Evolutionary conservation across 2,888 invertebrate genomes (phyloP), one percentile per base, ranked within the genome.

Genomic region (Crioceris asparagi): DNA sequence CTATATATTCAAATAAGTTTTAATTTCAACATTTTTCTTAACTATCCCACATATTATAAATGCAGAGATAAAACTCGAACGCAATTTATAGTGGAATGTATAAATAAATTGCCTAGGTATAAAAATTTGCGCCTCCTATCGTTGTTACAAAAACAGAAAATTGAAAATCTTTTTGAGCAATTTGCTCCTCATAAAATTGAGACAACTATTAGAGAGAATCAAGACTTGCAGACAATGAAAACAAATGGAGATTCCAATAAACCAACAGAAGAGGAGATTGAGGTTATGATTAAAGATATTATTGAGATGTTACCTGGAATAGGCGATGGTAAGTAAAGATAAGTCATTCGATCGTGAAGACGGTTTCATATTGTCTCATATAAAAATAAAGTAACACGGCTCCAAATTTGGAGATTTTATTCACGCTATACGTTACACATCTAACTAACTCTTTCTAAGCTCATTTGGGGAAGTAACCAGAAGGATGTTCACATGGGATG

Each of bases 221-320:
- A 8, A 35, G n/a, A n/a, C n/a, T n/a, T n/a, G n/a, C n/a, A n/a
- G n/a, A n/a, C n/a, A n/a, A n/a, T n/a, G n/a, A n/a, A n/a, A n/a
- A n/a, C n/a, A n/a, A 27, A 26, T 23, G 38, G 6, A 21, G 26
- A 10, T 10, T 21, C 10, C 7, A 21, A 21, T 21, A 14, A 32
- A 14, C 30, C 34, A 6, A 40, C 29, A 18, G 55, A 53, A 12
- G 37, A 49, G 7, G 56, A 60, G 27, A 54, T 70, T 27, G 67
- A 69, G 38, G 40, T 55, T 11, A 64, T 65, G 47, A 67, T 70
- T 17, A 46, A 56, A 7, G 57, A 61, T 15, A 66, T 72, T 18
- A 50, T 66, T 17, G 70, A 70, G 39, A 64, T 92, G 38, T 66
- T 94, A 29, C 85, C 86, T 2, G 77, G 90, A 63, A 68, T 90